Base-by-base conservation (phyloP, 2,113 vertebrate species). In the Microcebus lehilahytsara region DNA sequence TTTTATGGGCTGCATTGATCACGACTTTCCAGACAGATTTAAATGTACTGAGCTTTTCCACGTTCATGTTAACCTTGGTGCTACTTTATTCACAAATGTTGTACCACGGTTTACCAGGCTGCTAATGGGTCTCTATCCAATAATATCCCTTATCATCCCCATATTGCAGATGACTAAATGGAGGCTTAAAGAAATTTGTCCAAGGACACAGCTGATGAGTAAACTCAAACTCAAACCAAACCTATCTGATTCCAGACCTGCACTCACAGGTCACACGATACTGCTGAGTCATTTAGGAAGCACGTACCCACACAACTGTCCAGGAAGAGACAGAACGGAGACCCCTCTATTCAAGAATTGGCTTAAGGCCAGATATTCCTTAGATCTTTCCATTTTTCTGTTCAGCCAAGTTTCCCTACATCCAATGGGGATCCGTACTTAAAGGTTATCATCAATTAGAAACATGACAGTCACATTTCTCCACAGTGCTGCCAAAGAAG, bases 261-360 rank as follows among this genome's bases (percentile, higher is more conserved):
- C 6, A 56, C 1, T 32, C 67, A 71, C 1, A 12, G 4, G 0
- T 30, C 17, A 27, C 1, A 3, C 0, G 13, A 20, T 22, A 75
- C 8, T 58, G 14, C 5, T 0, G 6, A 83, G 51, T 4, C 3
- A 11, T 37, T 27, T 30, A 75, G 49, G 11, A 89, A 91, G 5
- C n/a, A 91, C 9, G 10, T 30, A 32, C 1, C 4, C n/a, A 51
- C 85, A 30, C 0, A 49, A 64, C 17, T n/a, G 10, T 4, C 1
- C 51, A 83, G 42, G 46, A 67, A 53, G 40, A 58, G 6, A 71
- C 0, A 40, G 46, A 67, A 87, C 11, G 56, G 27, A 89, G 9
- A 56, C 3, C 40, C 40, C 37, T 75, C 10, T 60, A 42, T 32
- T 19, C 2, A 40, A 81, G 34, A 85, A 77, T 20, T 75, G 5